Percentiles rank a stretch among this genome's conserved stretches.
phyloP scores from a whole-genome alignment of 2,113 vertebrate species.

The Choloepus hoffmanni region DNA sequence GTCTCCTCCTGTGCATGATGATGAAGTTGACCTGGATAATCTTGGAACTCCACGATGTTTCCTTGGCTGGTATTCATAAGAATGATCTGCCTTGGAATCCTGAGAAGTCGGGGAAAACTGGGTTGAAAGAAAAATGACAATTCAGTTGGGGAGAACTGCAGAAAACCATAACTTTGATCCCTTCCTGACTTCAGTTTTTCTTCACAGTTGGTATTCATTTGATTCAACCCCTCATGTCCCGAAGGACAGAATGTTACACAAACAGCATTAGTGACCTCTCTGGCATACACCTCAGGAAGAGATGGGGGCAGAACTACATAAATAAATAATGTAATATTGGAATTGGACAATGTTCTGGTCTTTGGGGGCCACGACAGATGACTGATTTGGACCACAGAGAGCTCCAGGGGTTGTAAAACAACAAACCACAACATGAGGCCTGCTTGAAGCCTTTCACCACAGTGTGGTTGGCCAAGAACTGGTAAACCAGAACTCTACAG shows the following conservation, averaged over 20 bases:
- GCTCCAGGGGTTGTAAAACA: conserved; percentile 53
- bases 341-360: neutral
- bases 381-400: neutral
- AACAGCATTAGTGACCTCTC: conserved; percentile 39
- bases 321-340: conserved; percentile 49
- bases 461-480: neutral
- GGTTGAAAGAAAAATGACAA: neutral
- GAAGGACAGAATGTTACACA: conserved; percentile 51
- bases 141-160: neutral
- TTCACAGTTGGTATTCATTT: conserved; percentile 47
- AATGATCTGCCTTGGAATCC: neutral
- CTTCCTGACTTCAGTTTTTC: neutral
- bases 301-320: neutral
- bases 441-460: conserved; percentile 20
- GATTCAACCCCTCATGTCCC: conserved; percentile 21
- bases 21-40: neutral
- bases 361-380: neutral
- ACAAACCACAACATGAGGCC: conserved; percentile 64
- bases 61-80: neutral
- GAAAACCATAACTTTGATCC: neutral
- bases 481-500: neutral
- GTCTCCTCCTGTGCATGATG: neutral
- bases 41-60: neutral
- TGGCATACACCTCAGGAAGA: conserved; percentile 2
- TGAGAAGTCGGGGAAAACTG: neutral